Evolutionary conservation across 2,113 vertebrate species (phyloP).

Genomic region (Pleuronectes platessa): DNA sequence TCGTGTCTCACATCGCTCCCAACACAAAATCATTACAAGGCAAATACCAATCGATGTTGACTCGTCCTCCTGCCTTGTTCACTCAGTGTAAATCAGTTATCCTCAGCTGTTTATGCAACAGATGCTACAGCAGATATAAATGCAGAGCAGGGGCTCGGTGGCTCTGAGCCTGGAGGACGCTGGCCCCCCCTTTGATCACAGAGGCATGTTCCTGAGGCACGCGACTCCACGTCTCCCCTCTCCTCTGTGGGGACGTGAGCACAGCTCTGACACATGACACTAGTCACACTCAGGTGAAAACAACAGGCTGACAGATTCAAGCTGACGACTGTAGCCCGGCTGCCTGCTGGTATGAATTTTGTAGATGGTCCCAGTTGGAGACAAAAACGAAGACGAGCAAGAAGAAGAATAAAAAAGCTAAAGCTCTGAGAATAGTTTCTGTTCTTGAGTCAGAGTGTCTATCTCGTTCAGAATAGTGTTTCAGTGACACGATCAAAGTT

Average conservation of each 20-base stretch:
- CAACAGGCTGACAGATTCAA: slow-evolving; percentile 61
- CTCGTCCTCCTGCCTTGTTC: slow-evolving; percentile 10
- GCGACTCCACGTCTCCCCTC: slow-evolving; percentile 20
- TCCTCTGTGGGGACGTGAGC: slow-evolving; percentile 54
- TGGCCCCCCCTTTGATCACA: slow-evolving; percentile 42
- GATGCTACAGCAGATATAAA: slow-evolving; percentile 14
- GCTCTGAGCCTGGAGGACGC: not conserved
- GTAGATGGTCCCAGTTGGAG: slow-evolving; percentile 14
- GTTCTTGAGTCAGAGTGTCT: not conserved
- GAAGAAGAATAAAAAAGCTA: not conserved
- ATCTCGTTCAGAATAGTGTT: not conserved
- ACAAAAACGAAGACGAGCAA: not conserved
- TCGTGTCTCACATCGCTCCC: not conserved
- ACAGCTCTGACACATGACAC: slow-evolving; percentile 60
- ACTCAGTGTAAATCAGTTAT: not conserved
- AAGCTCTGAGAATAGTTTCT: not conserved
- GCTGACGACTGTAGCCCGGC: slow-evolving; percentile 27
- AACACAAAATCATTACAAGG: not conserved
- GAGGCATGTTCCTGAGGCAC: slow-evolving; percentile 40
- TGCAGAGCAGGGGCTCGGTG: slow-evolving; percentile 12
- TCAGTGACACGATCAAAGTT: not conserved
- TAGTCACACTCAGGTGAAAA: slow-evolving; percentile 61
- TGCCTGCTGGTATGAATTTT: slow-evolving; percentile 21
- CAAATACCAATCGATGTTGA: slow-evolving; percentile 29
- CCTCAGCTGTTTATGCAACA: slow-evolving; percentile 35